Conservation (phyloP, 64 coral and sea anemone genomes). For the Pachyseris speciosa region DNA sequence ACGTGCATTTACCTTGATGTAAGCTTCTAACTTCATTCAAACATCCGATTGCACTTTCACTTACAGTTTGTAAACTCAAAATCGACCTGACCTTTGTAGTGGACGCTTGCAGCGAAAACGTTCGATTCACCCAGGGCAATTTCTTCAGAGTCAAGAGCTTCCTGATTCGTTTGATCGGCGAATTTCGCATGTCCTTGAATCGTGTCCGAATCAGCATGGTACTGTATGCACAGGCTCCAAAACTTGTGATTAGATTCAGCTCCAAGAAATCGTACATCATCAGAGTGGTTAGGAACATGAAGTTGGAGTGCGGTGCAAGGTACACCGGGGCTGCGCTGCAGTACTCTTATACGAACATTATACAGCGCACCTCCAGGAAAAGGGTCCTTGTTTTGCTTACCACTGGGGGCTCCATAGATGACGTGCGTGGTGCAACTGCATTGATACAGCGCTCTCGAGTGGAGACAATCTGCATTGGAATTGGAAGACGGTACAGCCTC, state of each 20-base stretch:
- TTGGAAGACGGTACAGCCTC: constrained; percentile 49
- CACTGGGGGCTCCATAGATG: constrained; percentile 55
- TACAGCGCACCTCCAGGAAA: constrained; percentile 22
- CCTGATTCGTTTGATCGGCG: constrained; percentile 38
- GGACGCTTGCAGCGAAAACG: constrained; percentile 58
- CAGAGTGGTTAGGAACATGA: constrained; percentile 47
- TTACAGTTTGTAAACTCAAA: constrained; percentile 54
- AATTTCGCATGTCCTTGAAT: not conserved
- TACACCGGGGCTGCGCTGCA: constrained; percentile 40
- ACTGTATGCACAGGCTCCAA: constrained; percentile 24
- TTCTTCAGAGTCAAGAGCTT: constrained; percentile 74
- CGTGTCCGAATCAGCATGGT: constrained; percentile 54
- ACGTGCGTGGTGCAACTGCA: constrained; percentile 1
- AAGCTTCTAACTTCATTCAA: too few relatives aligned
- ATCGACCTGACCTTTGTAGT: constrained; percentile 63
- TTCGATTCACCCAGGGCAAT: constrained; percentile 55
- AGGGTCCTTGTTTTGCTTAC: constrained; percentile 39
- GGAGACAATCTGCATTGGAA: constrained; percentile 23
- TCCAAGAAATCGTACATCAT: constrained; percentile 39
- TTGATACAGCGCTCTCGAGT: constrained; percentile 15
- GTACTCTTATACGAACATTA: constrained; percentile 38
- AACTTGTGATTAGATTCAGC: constrained; percentile 44
- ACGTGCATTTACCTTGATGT: too few relatives aligned
- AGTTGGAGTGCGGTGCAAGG: constrained; percentile 44
- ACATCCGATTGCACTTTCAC: too few relatives aligned